Conservation (phyloP, 2,888 invertebrate species). For the Augochlorella aurata region DNA sequence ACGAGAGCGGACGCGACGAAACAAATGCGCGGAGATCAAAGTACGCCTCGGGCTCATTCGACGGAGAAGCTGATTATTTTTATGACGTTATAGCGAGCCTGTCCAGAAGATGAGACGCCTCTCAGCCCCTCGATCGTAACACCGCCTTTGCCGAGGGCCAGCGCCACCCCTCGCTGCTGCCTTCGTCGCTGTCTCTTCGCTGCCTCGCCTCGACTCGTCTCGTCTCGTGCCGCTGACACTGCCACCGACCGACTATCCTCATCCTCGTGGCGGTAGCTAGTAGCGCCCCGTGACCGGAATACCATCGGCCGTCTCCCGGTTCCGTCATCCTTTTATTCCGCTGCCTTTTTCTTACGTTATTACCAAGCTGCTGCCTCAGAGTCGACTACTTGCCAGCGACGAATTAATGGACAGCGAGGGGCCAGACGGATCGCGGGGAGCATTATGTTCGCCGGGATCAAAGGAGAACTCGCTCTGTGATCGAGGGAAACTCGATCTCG, state of each 20-base stretch:
- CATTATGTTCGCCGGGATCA: slow-evolving; percentile 45
- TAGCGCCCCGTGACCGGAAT: slow-evolving; percentile 80
- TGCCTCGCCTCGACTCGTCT: slow-evolving; percentile 9
- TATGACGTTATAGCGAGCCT: slow-evolving; percentile 79
- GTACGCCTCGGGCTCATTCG: slow-evolving; percentile 77
- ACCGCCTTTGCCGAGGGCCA: slow-evolving; percentile 63
- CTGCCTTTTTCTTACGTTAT: slow-evolving; percentile 62
- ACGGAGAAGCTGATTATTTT: slow-evolving; percentile 81
- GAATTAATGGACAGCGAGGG: slow-evolving; percentile 64
- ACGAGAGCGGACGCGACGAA: slow-evolving; percentile 64
- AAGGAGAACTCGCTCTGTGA: slow-evolving; percentile 24
- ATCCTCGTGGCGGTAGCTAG: too few species aligned
- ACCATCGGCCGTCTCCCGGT: slow-evolving; percentile 63
- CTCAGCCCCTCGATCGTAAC: slow-evolving; percentile 59
- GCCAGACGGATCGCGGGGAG: neutral
- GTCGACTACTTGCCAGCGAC: slow-evolving; percentile 31
- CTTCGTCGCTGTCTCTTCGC: neutral
- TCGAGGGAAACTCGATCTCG: slow-evolving; percentile 33
- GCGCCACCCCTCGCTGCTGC: slow-evolving; percentile 11
- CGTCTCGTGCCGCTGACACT: slow-evolving; percentile 61
- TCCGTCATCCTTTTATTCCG: slow-evolving; percentile 60
- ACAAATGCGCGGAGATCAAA: slow-evolving; percentile 81
- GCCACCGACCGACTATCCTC: slow-evolving; percentile 46
- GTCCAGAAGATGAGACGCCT: slow-evolving; percentile 75
- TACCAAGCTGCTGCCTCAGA: slow-evolving; percentile 44